Conservation (phyloP, 2,113 vertebrate species). For the Onychostruthus taczanowskii region DNA sequence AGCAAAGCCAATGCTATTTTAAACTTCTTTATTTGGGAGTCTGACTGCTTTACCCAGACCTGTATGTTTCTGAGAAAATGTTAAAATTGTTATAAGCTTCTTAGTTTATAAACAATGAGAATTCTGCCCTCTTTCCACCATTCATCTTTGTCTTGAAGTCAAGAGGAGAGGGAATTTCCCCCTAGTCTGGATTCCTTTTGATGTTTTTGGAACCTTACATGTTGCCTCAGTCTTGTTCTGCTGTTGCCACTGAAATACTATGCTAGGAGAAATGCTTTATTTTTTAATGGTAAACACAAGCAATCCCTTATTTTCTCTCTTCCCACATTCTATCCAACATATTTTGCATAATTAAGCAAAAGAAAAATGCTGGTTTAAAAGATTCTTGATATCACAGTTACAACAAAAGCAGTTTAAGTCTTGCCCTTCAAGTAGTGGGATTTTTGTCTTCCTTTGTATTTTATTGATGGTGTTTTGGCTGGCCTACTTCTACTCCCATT, state of each 20-base stretch:
- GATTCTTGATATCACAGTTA: background rate
- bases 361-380: background rate
- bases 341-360: background rate
- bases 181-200: background rate
- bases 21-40: background rate
- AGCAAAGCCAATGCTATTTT: background rate
- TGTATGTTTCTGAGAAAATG: background rate
- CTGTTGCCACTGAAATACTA: background rate
- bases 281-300: background rate
- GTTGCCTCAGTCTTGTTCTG: background rate
- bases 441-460: constrained; percentile 37
- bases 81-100: background rate
- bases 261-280: background rate
- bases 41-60: background rate
- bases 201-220: background rate
- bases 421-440: background rate
- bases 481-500: constrained; percentile 28
- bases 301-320: background rate
- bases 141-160: background rate
- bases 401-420: background rate
- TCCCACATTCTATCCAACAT: background rate
- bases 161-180: background rate
- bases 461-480: constrained; percentile 25
- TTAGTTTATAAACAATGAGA: background rate
- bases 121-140: background rate